A percentile compares a stretch with the other conserved stretches of the same genome.
Conservation (phyloP, 2,888 invertebrate genomes). For the Spilarctia lutea region DNA sequence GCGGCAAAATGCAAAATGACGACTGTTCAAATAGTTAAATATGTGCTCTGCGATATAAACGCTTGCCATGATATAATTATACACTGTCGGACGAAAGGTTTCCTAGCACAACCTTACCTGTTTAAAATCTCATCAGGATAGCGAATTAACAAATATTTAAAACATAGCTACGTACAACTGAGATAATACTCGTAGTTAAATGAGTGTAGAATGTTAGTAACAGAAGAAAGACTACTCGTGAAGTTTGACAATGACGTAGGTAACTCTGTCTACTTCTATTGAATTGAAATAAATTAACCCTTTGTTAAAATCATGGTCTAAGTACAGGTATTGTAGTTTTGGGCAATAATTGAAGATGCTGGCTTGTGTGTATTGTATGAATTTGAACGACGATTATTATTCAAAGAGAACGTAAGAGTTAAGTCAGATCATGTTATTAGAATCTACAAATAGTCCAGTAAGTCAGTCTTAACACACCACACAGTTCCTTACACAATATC, state of each 20-base stretch:
- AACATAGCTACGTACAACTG: too few species aligned
- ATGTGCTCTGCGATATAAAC: conserved; percentile 14
- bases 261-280: conserved; percentile 9
- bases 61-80: conserved; percentile 20
- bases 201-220: too few species aligned
- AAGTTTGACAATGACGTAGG: conserved; percentile 19
- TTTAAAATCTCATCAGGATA: conserved; percentile 47
- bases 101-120: conserved; percentile 37
- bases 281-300: conserved; percentile 15
- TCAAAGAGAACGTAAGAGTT: not conserved
- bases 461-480: too few species aligned
- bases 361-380: not conserved
- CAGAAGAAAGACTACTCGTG: conserved; percentile 16
- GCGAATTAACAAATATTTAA: conserved; percentile 40
- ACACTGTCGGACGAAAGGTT: conserved; percentile 30
- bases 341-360: not conserved
- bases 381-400: not conserved
- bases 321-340: not conserved
- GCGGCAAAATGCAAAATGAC: too few species aligned
- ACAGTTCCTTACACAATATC: too few species aligned
- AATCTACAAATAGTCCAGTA: too few species aligned
- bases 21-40: conserved; percentile 14
- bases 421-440: too few species aligned
- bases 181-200: too few species aligned
- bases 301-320: not conserved